Base-by-base conservation (phyloP, 2,888 invertebrate species). In the Folsomia candida region DNA sequence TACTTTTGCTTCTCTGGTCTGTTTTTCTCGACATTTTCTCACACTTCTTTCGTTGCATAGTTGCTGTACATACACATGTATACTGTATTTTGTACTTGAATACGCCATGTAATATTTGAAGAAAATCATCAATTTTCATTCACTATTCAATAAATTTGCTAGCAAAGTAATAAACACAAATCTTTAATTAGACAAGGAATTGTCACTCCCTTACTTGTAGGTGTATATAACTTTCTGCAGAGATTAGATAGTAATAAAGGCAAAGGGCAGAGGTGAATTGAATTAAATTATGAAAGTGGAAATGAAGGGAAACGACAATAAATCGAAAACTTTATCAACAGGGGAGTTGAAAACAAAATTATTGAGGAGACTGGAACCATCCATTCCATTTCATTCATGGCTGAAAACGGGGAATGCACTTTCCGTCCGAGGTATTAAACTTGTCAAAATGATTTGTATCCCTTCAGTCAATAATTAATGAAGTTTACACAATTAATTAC, bases 391-490 rank as follows among this genome's bases (percentile, higher is more conserved):
- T 37, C 37, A 37, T 37, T 37, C 37, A 37, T 37, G 37, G 37
- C 14, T 37, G 37, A 14, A 37, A 37, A 9, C 20, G n/a, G 54
- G 22, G 54, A 54, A 20, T n/a, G 54, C 6, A 37, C 6, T 9
- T 4, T 9, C 4, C 4, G 14, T 37, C 11, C 18, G 54, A 54
- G 54, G 54, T 54, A 54, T 54, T 54, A 54, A 54, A 54, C 6
- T 20, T 54, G 54, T 54, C 54, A 54, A 54, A 54, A 54, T 54
- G 54, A 54, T 54, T 54, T 54, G 54, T 54, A 54, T 54, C 54
- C 54, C 54, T 54, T 54, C 54, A 54, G 54, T 54, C 54, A 54
- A 54, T 54, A 54, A 54, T 54, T 54, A 22, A 54, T 54, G 54
- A 54, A 54, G 54, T 54, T 54, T 54, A 54, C 54, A 54, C 54